Evolutionary conservation across 2,888 invertebrate species (phyloP).

Genomic region (Merodon equestris): DNA sequence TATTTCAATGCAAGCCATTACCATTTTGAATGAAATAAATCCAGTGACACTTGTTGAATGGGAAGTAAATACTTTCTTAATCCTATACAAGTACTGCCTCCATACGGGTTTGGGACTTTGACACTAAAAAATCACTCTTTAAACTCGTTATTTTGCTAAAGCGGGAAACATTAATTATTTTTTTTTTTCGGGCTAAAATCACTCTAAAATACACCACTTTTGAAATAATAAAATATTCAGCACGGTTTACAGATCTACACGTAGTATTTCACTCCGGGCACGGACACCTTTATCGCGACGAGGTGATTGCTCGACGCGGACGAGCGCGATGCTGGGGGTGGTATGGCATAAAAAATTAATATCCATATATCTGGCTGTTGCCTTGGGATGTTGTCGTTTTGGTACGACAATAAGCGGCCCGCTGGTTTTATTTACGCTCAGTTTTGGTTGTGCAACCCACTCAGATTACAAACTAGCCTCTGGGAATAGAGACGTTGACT

Average conservation of each 20-base stretch:
- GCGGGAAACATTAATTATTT: conserved; percentile 6
- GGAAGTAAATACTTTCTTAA: too few species aligned
- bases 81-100: too few species aligned
- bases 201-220: conserved; percentile 11
- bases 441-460: background rate
- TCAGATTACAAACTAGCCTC: conserved; percentile 3
- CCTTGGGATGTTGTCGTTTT: background rate
- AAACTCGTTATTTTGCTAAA: background rate
- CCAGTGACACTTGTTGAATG: too few species aligned
- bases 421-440: too few species aligned
- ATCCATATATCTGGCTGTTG: conserved; percentile 49
- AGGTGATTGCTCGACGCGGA: background rate
- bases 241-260: conserved; percentile 38
- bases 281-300: too few species aligned
- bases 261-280: conserved; percentile 6
- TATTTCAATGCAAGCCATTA: too few species aligned
- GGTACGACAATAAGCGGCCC: background rate
- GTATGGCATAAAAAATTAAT: conserved; percentile 46
- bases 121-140: conserved; percentile 1
- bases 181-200: background rate
- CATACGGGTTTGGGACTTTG: background rate
- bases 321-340: conserved; percentile 14
- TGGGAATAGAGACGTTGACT: conserved; percentile 5
- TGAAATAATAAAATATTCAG: conserved; percentile 23
- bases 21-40: too few species aligned